phyloP scores from a whole-genome alignment of 2,797 vertebrate species.

The Schizopygopsis malacanthus region DNA sequence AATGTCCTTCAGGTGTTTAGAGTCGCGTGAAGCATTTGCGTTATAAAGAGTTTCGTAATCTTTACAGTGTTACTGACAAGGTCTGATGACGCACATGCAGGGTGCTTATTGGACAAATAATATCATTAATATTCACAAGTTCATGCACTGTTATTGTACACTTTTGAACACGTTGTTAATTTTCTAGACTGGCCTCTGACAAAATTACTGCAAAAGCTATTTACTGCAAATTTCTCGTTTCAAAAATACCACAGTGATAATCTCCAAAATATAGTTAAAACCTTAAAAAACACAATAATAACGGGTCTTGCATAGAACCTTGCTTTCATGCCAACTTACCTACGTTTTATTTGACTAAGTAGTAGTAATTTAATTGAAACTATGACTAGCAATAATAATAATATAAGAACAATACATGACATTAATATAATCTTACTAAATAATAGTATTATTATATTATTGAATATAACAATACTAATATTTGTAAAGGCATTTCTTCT shows the following conservation, averaged over 20 bases:
- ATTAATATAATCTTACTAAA: neutral
- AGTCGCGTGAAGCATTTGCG: neutral
- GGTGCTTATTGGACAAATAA: neutral
- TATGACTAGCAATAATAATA: too few relatives aligned
- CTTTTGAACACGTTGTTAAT: neutral
- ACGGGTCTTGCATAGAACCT: neutral
- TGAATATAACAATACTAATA: neutral
- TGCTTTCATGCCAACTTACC: too few relatives aligned
- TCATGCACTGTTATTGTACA: neutral
- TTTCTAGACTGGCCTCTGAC: neutral
- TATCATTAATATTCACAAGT: neutral
- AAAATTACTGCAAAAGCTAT: too few relatives aligned
- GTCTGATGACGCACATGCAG: constrained; percentile 36
- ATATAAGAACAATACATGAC: neutral
- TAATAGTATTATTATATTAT: neutral
- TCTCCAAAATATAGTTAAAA: neutral
- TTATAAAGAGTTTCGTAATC: neutral
- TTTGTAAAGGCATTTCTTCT: neutral
- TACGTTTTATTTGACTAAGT: neutral
- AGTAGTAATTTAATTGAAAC: neutral
- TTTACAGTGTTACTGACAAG: constrained; percentile 6
- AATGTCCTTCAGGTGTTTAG: neutral
- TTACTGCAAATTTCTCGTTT: neutral
- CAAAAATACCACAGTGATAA: neutral
- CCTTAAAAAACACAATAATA: neutral